A percentile compares a stretch with the other conserved stretches of the same genome.
These are phyloP conservation scores for Pangasius djambal DNA, from an alignment of 2,797 vertebrate genomes.

Conservation along the genomic window DNA sequence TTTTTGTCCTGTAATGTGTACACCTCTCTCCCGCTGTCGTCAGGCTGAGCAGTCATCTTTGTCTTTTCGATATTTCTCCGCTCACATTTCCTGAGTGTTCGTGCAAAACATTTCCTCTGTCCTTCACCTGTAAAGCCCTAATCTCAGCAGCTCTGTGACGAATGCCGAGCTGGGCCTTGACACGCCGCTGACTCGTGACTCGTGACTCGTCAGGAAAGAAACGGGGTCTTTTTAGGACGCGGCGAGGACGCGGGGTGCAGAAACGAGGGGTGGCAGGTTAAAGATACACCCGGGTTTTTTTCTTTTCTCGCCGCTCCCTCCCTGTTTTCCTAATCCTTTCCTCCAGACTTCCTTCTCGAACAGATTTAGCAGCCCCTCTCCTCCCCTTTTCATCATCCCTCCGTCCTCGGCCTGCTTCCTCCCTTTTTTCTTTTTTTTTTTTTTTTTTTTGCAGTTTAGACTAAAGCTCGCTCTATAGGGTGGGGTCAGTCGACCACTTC, in stretches of 20 bases:
- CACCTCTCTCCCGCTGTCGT: background rate
- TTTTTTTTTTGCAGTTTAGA: constrained; percentile 18
- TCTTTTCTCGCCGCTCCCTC: constrained; percentile 60
- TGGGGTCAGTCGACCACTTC: constrained; percentile 16
- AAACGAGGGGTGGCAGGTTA: constrained; percentile 65
- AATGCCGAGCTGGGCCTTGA: constrained; percentile 69
- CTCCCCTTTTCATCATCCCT: constrained; percentile 68
- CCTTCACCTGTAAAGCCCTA: constrained; percentile 65
- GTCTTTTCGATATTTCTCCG: constrained; percentile 26
- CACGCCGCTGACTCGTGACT: constrained; percentile 52
- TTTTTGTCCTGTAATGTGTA: background rate
- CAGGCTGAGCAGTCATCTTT: background rate
- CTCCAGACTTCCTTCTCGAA: constrained; percentile 83
- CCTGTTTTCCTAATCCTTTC: constrained; percentile 79
- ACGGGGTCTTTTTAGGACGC: constrained; percentile 49
- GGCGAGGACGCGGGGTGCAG: constrained; percentile 48
- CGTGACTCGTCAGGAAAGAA: constrained; percentile 56
- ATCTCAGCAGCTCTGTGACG: constrained; percentile 71
- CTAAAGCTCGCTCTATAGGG: constrained; percentile 19
- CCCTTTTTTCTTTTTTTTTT: constrained; percentile 53
- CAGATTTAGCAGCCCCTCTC: constrained; percentile 75
- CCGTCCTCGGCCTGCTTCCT: constrained; percentile 74
- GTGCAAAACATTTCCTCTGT: constrained; percentile 75
- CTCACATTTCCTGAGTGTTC: constrained; percentile 70
- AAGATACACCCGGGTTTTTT: constrained; percentile 65